phyloP scores from a whole-genome alignment of 1,140 invertebrate genomes.

The Achatina immaculata region DNA sequence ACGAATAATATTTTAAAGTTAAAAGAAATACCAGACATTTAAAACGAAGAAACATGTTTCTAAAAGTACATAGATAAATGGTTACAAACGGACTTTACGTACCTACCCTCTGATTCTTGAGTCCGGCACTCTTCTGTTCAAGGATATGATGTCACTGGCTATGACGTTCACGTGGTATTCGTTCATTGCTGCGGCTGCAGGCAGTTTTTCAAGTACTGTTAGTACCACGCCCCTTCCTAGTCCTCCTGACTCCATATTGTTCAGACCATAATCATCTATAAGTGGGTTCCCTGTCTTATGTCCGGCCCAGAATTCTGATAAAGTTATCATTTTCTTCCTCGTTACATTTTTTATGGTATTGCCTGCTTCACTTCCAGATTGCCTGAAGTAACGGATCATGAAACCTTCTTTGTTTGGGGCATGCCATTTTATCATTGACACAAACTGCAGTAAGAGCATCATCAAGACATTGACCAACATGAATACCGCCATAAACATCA shows the following conservation, averaged over 20 bases:
- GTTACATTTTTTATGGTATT: conserved; percentile 2
- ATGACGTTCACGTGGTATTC: conserved; percentile 52
- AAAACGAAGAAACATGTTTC: too few species aligned
- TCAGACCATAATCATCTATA: conserved; percentile 51
- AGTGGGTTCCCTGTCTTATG: conserved; percentile 46
- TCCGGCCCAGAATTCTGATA: conserved; percentile 46
- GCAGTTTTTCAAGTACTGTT: conserved; percentile 44
- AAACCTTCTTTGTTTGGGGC: too few species aligned
- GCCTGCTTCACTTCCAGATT: too few species aligned
- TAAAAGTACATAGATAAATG: too few species aligned
- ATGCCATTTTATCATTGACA: too few species aligned
- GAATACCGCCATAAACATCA: too few species aligned
- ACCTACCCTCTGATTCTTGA: conserved; percentile 53
- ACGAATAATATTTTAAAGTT: too few species aligned
- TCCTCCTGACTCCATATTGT: conserved; percentile 51
- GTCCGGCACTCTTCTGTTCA: conserved; percentile 57
- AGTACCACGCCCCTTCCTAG: conserved; percentile 53
- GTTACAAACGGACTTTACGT: too few species aligned
- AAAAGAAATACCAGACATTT: too few species aligned
- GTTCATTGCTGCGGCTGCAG: conserved; percentile 25
- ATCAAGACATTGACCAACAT: too few species aligned
- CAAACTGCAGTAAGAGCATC: too few species aligned
- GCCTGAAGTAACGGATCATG: too few species aligned
- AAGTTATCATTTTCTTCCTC: conserved; percentile 22
- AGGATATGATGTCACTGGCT: conserved; percentile 55